Conservation (phyloP, 1,140 invertebrate species). For the Papilio machaon region DNA sequence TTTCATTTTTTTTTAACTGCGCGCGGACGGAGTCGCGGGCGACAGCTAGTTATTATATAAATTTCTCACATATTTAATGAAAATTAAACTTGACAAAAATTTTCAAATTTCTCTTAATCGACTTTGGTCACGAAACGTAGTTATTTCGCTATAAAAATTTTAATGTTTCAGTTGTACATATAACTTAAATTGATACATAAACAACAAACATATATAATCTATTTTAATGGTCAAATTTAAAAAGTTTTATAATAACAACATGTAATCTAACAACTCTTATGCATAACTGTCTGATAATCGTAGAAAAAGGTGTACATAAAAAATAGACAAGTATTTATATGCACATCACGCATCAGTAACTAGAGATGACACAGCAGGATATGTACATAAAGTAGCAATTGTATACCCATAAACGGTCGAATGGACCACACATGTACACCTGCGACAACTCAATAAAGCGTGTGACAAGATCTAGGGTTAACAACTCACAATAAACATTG, state of each 20-base stretch:
- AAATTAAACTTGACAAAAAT: slow-evolving; percentile 25
- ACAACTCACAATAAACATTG: background rate
- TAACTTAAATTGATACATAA: too few relatives aligned
- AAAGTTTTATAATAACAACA: background rate
- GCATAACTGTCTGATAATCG: slow-evolving; percentile 4
- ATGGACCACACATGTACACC: slow-evolving; percentile 21
- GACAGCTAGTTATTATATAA: too few relatives aligned
- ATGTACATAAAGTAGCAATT: slow-evolving; percentile 32
- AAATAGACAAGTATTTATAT: slow-evolving; percentile 3
- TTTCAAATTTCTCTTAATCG: background rate
- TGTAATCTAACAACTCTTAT: slow-evolving; percentile 19
- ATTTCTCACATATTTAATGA: slow-evolving; percentile 4
- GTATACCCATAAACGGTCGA: slow-evolving; percentile 32
- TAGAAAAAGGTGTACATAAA: slow-evolving; percentile 15
- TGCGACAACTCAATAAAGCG: slow-evolving; percentile 32
- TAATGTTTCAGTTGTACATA: too few relatives aligned
- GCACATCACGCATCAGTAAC: slow-evolving; percentile 31
- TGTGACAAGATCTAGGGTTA: background rate
- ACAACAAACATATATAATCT: too few relatives aligned
- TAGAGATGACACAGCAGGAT: slow-evolving; percentile 32
- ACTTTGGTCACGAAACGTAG: background rate
- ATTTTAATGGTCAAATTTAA: too few relatives aligned
- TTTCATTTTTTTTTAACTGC: too few relatives aligned
- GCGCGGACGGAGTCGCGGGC: too few relatives aligned
- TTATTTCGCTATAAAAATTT: background rate